A percentile compares a stretch with the other conserved stretches of the same genome.
Evolutionary conservation across 2,797 vertebrate genomes (phyloP).

Genomic region (Aeoliscus strigatus): DNA sequence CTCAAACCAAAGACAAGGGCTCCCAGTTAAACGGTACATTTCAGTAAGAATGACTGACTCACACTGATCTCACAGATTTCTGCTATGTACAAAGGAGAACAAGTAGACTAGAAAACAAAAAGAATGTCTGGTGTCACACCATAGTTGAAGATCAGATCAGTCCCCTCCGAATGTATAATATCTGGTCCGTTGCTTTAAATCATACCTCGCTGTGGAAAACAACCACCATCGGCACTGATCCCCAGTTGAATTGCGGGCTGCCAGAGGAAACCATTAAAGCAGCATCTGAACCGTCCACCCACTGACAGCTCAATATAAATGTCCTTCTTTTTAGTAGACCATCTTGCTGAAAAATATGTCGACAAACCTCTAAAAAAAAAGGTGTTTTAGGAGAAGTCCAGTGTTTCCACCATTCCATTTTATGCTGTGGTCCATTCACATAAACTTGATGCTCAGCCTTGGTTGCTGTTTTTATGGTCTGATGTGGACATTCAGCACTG

Average conservation of each 20-base stretch:
- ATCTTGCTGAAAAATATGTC: slow-evolving; percentile 63
- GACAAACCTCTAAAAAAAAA: slow-evolving; percentile 65
- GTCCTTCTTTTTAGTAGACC: slow-evolving; percentile 63
- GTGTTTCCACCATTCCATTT: slow-evolving; percentile 73
- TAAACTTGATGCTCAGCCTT: slow-evolving; percentile 69
- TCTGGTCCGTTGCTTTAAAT: slow-evolving; percentile 52
- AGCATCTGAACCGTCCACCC: slow-evolving; percentile 58
- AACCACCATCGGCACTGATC: slow-evolving; percentile 42
- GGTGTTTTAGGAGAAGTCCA: slow-evolving; percentile 58
- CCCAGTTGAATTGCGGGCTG: slow-evolving; percentile 35
- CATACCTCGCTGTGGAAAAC: slow-evolving; percentile 41
- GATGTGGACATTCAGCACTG: slow-evolving; percentile 58
- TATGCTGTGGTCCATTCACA: slow-evolving; percentile 70
- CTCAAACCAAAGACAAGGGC: slow-evolving; percentile 61
- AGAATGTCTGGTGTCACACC: slow-evolving; percentile 27
- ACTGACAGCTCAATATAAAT: slow-evolving; percentile 66
- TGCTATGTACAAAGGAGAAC: slow-evolving; percentile 36
- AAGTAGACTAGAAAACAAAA: slow-evolving; percentile 27
- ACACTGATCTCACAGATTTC: slow-evolving; percentile 28
- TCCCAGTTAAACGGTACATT: slow-evolving; percentile 32
- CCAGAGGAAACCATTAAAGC: slow-evolving; percentile 61
- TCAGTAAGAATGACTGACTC: slow-evolving; percentile 35
- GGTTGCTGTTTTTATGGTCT: slow-evolving; percentile 69
- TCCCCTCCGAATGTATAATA: slow-evolving; percentile 43
- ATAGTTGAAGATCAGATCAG: slow-evolving; percentile 27